Conservation (phyloP, 2,797 vertebrate genomes). For the Neosalanx taihuensis region DNA sequence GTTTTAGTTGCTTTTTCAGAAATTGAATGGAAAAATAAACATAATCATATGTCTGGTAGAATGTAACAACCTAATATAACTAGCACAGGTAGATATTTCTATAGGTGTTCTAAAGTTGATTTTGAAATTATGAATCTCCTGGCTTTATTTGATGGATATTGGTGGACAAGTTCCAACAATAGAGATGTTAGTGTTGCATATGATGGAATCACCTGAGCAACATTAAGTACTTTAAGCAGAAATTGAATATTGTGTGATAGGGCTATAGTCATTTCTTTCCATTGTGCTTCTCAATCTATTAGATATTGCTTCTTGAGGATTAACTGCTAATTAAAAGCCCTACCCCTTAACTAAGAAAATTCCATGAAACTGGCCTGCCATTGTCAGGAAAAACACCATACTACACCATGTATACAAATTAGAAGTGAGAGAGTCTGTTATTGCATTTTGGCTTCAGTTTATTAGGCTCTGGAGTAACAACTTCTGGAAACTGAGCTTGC, state of each 20-base stretch:
- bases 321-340: too few species aligned
- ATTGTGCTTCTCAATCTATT: too few species aligned
- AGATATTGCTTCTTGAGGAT: too few species aligned
- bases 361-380: background rate
- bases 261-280: too few species aligned
- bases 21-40: slow-evolving; percentile 66
- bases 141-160: too few species aligned
- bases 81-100: slow-evolving; percentile 21
- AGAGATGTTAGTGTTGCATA: background rate
- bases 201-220: background rate
- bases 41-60: slow-evolving; percentile 32
- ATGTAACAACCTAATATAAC: slow-evolving; percentile 39
- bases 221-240: too few species aligned
- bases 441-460: slow-evolving; percentile 57
- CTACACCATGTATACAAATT: slow-evolving; percentile 46
- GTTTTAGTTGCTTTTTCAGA: slow-evolving; percentile 47
- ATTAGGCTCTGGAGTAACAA: slow-evolving; percentile 53
- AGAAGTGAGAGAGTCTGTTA: slow-evolving; percentile 49
- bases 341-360: background rate
- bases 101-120: background rate
- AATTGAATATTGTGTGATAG: too few species aligned
- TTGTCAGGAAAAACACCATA: background rate
- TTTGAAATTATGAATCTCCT: background rate
- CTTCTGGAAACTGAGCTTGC: slow-evolving; percentile 67
- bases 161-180: too few species aligned